phyloP scores from a whole-genome alignment of 2,888 invertebrate species.

The Hemithea aestivaria region DNA sequence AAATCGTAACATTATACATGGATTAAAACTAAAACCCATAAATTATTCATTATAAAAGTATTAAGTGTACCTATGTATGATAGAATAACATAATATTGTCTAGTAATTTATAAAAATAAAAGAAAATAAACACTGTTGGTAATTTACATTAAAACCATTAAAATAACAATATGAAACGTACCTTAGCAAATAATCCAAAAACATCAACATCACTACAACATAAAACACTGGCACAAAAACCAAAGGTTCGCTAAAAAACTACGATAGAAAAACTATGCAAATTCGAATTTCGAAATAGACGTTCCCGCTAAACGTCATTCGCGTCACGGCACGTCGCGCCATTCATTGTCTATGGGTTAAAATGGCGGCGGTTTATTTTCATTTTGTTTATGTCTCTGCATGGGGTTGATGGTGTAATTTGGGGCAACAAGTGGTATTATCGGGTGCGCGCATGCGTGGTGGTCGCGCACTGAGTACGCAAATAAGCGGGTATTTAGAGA shows the following conservation, averaged over 20 bases:
- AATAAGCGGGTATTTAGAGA: slow-evolving; percentile 48
- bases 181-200: slow-evolving; percentile 2
- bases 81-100: no score
- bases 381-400: slow-evolving; percentile 47
- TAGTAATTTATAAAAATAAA: no score
- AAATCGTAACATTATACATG: no score
- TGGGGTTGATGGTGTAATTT: slow-evolving; percentile 71
- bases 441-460: slow-evolving; percentile 74
- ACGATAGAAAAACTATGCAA: slow-evolving; percentile 23
- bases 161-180: no score
- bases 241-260: neutral
- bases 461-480: slow-evolving; percentile 55
- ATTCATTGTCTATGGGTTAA: slow-evolving; percentile 58
- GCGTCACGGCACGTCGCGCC: slow-evolving; percentile 37
- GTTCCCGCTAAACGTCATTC: slow-evolving; percentile 42
- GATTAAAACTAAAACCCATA: no score
- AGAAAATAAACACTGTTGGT: no score
- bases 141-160: no score
- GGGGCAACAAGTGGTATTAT: slow-evolving; percentile 70
- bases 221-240: slow-evolving; percentile 12
- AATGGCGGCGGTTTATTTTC: slow-evolving; percentile 64
- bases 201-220: neutral
- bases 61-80: no score
- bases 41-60: no score
- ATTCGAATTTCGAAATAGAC: slow-evolving; percentile 22